Base-by-base conservation (phyloP, 2,888 invertebrate genomes). In the Sesia bembeciformis region DNA sequence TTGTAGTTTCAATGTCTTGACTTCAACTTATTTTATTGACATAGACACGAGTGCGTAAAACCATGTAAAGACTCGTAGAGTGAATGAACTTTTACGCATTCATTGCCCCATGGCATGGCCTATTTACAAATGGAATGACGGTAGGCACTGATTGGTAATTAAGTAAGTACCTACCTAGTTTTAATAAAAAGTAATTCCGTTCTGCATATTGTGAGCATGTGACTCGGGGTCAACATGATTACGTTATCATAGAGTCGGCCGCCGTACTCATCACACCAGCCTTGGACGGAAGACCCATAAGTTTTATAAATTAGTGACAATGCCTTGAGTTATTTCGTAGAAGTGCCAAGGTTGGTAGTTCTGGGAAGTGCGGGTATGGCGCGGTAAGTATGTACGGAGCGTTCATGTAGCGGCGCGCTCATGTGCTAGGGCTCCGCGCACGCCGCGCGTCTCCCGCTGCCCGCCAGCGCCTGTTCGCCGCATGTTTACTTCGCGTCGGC, bases 291-390 rank as follows among this genome's bases (percentile, higher is more conserved):
- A 79, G 78, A 82, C 78, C 78, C 76, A 78, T 76, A 83, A 78
- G 77, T 83, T 82, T 85, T 81, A 84, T 71, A 67, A 85, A 87
- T 86, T 83, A 84, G 84, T 85, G 84, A 87, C 86, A 86, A 86
- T 86, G 81, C 80, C 78, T 78, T 76, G 81, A 81, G 84, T 80
- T 81, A 71, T 77, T 89, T 87, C 87, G 80, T 76, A 73, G 86
- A 88, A 87, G 74, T 73, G 75, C 75, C 84, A 84, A 84, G 86
- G 82, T 83, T 84, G 82, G 80, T 71, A 66, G 75, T 87, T 88
- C 87, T 84, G 71, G 76, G 87, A 88, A 86, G 74, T 70, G 80
- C 70, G 73, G 72, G 72, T 76, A 60, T 60, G 68, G 62, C 60
- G 74, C 72, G 66, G 56, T 57, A 56, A 46, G 46, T 46, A 46